Conservation (phyloP, 1,140 invertebrate species). For the Monomorium pharaonis region DNA sequence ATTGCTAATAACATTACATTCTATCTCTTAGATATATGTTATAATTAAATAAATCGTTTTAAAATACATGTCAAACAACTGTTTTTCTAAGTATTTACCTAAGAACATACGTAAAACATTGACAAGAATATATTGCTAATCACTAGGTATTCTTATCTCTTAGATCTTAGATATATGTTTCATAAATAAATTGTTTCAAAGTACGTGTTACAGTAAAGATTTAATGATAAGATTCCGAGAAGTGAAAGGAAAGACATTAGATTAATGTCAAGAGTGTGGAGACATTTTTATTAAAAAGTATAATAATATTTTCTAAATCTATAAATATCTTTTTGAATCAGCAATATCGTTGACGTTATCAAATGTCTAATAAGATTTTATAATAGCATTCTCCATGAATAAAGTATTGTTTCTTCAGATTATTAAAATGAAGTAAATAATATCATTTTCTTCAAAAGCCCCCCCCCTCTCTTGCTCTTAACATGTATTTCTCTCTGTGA, state of each 20-base stretch:
- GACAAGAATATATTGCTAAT: slow-evolving; percentile 1
- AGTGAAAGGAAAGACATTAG: background rate
- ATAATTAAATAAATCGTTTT: no score
- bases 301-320: background rate
- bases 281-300: slow-evolving; percentile 1
- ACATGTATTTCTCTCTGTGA: background rate
- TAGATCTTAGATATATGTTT: background rate
- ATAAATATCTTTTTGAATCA: background rate
- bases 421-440: slow-evolving; percentile 21
- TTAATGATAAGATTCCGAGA: background rate
- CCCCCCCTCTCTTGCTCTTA: background rate
- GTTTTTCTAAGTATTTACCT: background rate
- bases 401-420: background rate
- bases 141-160: background rate
- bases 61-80: background rate
- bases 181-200: background rate
- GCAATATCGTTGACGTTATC: background rate
- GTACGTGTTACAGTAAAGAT: background rate
- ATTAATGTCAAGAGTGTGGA: background rate
- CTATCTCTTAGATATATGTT: no score
- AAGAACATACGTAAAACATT: background rate
- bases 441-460: background rate
- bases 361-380: background rate
- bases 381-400: background rate
- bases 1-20: background rate